phyloP scores from a whole-genome alignment of 2,113 vertebrate genomes.

The Clupea harengus region DNA sequence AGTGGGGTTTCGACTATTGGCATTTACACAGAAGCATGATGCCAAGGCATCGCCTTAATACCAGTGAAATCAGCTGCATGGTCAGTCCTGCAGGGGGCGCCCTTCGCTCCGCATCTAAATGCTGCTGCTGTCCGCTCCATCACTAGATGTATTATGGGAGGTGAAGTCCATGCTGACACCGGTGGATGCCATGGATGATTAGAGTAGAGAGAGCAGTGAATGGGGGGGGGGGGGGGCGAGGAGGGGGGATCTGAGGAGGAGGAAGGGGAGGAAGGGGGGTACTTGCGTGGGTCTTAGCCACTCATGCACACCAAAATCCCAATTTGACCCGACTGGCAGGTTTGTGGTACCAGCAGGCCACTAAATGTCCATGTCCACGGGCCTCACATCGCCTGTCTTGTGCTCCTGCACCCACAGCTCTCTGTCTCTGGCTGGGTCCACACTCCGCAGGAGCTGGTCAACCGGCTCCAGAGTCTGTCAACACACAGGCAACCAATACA shows the following conservation, averaged over 20 bases:
- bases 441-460: slow-evolving; percentile 91
- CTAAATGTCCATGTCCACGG: slow-evolving; percentile 97
- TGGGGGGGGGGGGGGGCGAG: background rate
- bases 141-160: background rate
- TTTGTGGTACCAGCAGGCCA: slow-evolving; percentile 17
- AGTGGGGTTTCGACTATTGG: background rate
- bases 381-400: slow-evolving; percentile 90
- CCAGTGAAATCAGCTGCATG: background rate
- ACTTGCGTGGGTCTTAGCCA: background rate
- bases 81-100: background rate
- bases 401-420: slow-evolving; percentile 98
- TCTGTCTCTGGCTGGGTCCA: slow-evolving; percentile 94
- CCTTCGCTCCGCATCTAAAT: background rate
- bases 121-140: background rate
- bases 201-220: background rate
- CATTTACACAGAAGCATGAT: background rate
- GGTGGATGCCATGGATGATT: slow-evolving; percentile 1
- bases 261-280: background rate
- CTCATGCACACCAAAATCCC: slow-evolving; percentile 4
- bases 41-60: background rate
- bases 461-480: slow-evolving; percentile 91
- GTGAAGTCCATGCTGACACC: slow-evolving; percentile 1
- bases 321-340: background rate
- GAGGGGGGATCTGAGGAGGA: background rate
- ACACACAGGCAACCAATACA: slow-evolving; percentile 6